Conservation (phyloP, 1,140 invertebrate genomes). For the Hesperophylax magnus region DNA sequence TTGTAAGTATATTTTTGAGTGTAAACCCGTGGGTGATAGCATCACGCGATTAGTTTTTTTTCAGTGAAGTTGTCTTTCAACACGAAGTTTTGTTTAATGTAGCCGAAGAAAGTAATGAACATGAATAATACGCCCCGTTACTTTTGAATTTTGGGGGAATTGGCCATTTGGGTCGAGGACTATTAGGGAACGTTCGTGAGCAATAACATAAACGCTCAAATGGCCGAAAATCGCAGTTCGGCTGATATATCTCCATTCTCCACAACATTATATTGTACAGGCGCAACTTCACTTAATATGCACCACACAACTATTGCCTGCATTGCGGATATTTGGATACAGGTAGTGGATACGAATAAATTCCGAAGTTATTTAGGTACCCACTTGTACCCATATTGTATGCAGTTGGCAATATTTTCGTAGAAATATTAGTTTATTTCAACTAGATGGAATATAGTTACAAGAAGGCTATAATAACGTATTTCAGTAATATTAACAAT, state of each 20-base stretch:
- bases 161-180: conserved; percentile 37
- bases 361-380: not conserved
- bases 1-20: conserved; percentile 32
- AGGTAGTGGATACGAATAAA: not conserved
- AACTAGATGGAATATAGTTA: too few relatives aligned
- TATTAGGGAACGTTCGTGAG: conserved; percentile 38
- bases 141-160: conserved; percentile 34
- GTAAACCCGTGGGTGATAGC: not conserved
- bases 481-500: too few relatives aligned
- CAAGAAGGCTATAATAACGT: too few relatives aligned
- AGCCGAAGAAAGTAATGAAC: conserved; percentile 24
- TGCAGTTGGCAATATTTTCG: too few relatives aligned
- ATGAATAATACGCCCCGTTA: conserved; percentile 13
- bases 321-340: conserved; percentile 11
- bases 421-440: too few relatives aligned
- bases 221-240: conserved; percentile 19
- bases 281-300: conserved; percentile 2
- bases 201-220: not conserved
- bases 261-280: not conserved
- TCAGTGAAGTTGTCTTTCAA: not conserved
- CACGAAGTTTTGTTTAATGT: conserved; percentile 5
- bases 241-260: not conserved
- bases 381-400: too few relatives aligned
- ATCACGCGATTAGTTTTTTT: conserved; percentile 20
- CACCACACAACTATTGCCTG: conserved; percentile 15